Evolutionary conservation across 2,888 invertebrate genomes (phyloP), one percentile per base, ranked within the genome.

Genomic region (Junonia oenone): DNA sequence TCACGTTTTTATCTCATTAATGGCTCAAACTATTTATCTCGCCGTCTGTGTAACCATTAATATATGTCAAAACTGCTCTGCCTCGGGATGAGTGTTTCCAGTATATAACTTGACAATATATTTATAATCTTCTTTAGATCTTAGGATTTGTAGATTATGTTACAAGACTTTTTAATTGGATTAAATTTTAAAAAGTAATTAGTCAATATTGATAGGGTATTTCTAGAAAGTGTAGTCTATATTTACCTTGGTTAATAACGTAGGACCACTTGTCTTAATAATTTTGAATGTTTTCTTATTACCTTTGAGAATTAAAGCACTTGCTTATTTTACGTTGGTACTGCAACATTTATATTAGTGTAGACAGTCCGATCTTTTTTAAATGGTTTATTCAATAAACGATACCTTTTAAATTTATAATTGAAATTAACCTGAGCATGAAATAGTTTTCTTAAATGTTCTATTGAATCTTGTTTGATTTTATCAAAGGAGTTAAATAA

Each of bases 1-100:
- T 78, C 82, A 83, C 81, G 80, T 84, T 83, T 83, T 83, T 83
- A 81, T 84, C 79, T 84, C 82, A 83, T 85, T 84, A 84, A 82
- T 81, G 80, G 73, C 68, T 68, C 68, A 65, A 65, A 74, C 78
- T 81, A 83, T 85, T 82, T 85, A 83, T 86, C 83, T 85, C 76
- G 78, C 78, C 78, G 76, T 72, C 75, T 76, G 67, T 72, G 61
- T 65, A 68, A 75, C 74, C 83, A 85, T 86, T 85, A 84, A 84
- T 86, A 82, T 68, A 72, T 76, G 83, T 85, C 85, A 81, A 74
- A 83, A 78, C 65, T n/a, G 31, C 43, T 40, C 40, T 33, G 13
- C 17, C n/a, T 47, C 9, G 27, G 31, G 27, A n/a, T 19, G 31
- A 19, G 45, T 43, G 50, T 55, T 43, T 35, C 27, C 45, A 50